phyloP scores from a whole-genome alignment of 1,140 invertebrate species.

The Bombus fervidus region DNA sequence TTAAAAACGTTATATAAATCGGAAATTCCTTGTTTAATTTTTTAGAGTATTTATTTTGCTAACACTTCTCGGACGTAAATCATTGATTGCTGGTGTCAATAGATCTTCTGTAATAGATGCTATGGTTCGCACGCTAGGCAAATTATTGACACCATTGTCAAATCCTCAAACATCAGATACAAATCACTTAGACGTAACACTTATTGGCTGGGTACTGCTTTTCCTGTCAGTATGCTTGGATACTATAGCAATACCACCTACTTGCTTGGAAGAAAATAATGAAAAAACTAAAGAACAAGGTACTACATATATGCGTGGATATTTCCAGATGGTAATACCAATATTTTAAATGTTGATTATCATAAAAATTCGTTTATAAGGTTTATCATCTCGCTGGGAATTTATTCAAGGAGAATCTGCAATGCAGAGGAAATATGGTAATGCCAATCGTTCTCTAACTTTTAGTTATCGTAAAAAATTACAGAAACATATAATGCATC shows the following conservation, averaged over 20 bases:
- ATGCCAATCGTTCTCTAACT: constrained; percentile 77
- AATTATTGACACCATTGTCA: constrained; percentile 83
- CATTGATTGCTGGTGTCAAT: constrained; percentile 85
- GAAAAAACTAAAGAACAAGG: constrained; percentile 80
- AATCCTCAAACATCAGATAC: constrained; percentile 74
- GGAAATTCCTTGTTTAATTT: constrained; percentile 39
- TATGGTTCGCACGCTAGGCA: constrained; percentile 84
- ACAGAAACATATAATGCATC: constrained; percentile 88
- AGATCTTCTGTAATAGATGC: constrained; percentile 86
- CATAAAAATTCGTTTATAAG: constrained; percentile 61
- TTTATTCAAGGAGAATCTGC: constrained; percentile 90
- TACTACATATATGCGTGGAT: constrained; percentile 35
- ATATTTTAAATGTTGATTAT: background rate
- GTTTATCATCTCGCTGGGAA: constrained; percentile 87
- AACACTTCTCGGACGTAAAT: constrained; percentile 93
- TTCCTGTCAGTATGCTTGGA: constrained; percentile 91
- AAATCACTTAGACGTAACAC: constrained; percentile 79
- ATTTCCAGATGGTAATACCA: background rate
- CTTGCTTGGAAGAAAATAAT: constrained; percentile 73
- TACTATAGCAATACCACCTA: constrained; percentile 75
- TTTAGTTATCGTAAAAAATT: constrained; percentile 86
- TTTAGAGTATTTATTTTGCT: constrained; percentile 92
- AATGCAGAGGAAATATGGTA: constrained; percentile 84
- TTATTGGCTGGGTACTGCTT: constrained; percentile 91
- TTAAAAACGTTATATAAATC: background rate